phyloP scores from a whole-genome alignment of 2,113 vertebrate genomes.

The Brachypodius melanocephalos region DNA sequence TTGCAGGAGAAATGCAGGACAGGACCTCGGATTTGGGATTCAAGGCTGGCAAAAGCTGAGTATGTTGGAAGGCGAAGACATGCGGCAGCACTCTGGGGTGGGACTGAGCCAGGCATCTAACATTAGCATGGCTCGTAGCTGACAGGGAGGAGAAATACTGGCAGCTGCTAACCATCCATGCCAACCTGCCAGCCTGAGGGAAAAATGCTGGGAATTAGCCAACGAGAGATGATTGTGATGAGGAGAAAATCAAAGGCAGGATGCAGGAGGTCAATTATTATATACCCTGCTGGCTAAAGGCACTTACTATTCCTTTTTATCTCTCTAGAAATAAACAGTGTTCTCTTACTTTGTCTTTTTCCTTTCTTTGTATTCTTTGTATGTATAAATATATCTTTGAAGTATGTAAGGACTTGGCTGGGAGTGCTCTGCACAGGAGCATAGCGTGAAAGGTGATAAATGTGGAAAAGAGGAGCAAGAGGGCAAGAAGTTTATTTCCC shows the following conservation, averaged over 20 bases:
- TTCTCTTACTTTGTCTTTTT: not conserved
- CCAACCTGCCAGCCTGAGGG: slow-evolving; percentile 30
- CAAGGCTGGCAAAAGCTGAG: slow-evolving; percentile 43
- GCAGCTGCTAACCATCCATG: slow-evolving; percentile 71
- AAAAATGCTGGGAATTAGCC: slow-evolving; percentile 64
- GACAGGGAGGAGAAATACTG: slow-evolving; percentile 69
- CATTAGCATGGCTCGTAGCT: slow-evolving; percentile 53
- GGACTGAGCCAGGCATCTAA: slow-evolving; percentile 66
- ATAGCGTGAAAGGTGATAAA: not conserved
- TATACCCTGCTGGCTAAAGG: slow-evolving; percentile 8
- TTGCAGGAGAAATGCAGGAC: slow-evolving; percentile 1
- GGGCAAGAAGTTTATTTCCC: not conserved
- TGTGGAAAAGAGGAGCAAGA: not conserved
- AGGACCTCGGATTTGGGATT: slow-evolving; percentile 1
- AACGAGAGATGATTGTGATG: slow-evolving; percentile 43
- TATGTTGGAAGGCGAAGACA: slow-evolving; percentile 53
- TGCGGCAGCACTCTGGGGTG: slow-evolving; percentile 56
- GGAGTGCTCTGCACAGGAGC: not conserved
- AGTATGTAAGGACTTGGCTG: not conserved
- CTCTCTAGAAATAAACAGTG: slow-evolving; percentile 25
- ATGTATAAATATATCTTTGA: not conserved
- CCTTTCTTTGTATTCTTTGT: not conserved
- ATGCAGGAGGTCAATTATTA: slow-evolving; percentile 55
- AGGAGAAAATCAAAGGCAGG: slow-evolving; percentile 68
- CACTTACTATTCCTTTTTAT: slow-evolving; percentile 26